Base-by-base conservation (phyloP, 2,888 invertebrate species). In the Lumbricus terrestris region DNA sequence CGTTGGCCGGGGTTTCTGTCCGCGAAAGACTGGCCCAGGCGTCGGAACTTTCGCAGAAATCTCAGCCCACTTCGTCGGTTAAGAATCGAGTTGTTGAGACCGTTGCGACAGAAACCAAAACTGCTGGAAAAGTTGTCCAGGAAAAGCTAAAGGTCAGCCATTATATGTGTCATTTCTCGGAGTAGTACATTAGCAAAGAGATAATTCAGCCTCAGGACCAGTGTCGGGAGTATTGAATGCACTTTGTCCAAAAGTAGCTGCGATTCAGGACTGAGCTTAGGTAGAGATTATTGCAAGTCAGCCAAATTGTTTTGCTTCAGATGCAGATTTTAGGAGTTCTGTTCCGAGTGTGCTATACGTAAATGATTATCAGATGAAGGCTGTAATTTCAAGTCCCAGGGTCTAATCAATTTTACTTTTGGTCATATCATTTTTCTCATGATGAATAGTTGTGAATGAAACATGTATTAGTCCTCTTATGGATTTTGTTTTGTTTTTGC, bases 111-210 rank as follows among this genome's bases (percentile, higher is more conserved):
- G 85, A 85, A 15, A 15, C 85, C 8, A 85, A 18, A 85, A 16
- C 85, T 35, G 34, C 85, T 5, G 85, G 85, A 35, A 85, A 85
- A 85, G 85, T 85, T 85, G 85, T 85, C 34, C 85, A 85, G 85
- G 85, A 85, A 85, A 85, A 85, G 85, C 85, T 85, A 35, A 85
- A 85, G 85, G 85, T 85, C 1, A 6, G 85, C 34, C 23, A 35
- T 85, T 85, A 20, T 85, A 15, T 5, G 69, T n/a, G n/a, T n/a
- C 11, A 11, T n/a, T 69, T 69, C 29, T n/a, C 69, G n/a, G 29
- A 69, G 13, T 29, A 1, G 54, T 29, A 29, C 5, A 23, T 54
- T 54, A 29, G 23, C 6, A n/a, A 69, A 69, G 13, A 29, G 29
- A n/a, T 69, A 8, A 29, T 54, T 54, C 23, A 54, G 29, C 47